Evolutionary conservation across 53 echinoderm and acorn worm genomes (phyloP).

Genomic region (Mesocentrotus franciscanus): DNA sequence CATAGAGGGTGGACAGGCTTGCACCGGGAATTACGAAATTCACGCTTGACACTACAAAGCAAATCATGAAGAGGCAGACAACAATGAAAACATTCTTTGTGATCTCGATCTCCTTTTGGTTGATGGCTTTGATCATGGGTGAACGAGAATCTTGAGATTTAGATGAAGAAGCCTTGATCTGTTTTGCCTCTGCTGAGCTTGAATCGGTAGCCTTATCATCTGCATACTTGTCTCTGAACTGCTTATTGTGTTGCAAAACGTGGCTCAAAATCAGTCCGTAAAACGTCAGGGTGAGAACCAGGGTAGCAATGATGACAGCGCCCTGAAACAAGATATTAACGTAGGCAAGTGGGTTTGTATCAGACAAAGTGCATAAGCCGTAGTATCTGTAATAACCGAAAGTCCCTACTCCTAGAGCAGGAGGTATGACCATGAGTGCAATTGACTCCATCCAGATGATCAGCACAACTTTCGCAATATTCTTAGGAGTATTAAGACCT

Average conservation of each 20-base stretch:
- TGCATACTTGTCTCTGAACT: background rate
- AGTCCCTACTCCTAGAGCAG: background rate
- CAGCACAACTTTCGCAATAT: background rate
- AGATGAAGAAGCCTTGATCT: background rate
- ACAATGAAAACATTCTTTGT: slow-evolving; percentile 14
- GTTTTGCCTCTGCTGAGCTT: background rate
- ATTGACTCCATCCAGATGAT: background rate
- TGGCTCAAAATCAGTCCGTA: background rate
- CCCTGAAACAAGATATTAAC: background rate
- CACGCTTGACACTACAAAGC: background rate
- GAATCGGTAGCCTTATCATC: background rate
- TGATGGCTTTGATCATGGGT: background rate
- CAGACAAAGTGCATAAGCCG: background rate
- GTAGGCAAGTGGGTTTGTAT: background rate
- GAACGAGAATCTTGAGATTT: no score
- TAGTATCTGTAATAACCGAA: background rate
- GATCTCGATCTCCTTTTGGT: background rate
- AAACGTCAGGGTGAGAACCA: background rate
- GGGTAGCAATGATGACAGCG: background rate
- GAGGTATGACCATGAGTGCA: background rate
- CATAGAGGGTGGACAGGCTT: background rate
- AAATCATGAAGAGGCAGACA: background rate
- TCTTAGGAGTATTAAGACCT: background rate
- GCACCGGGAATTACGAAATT: background rate
- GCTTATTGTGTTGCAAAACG: background rate